phyloP scores from a whole-genome alignment of 2,888 invertebrate species.

The Myopa tessellatipennis region DNA sequence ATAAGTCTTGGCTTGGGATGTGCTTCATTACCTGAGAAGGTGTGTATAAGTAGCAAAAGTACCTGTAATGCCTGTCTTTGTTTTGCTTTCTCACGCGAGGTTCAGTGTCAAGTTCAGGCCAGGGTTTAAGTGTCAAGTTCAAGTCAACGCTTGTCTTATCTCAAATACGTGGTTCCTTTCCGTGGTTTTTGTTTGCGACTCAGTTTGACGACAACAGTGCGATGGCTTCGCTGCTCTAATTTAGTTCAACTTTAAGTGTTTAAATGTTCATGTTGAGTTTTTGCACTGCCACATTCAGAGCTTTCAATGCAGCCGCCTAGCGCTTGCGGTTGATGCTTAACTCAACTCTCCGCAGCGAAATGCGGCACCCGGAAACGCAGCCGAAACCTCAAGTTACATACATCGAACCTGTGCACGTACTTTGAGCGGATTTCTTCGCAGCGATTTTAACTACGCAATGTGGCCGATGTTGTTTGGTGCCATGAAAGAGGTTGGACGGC shows the following conservation, averaged over 20 bases:
- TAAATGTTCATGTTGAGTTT: background rate
- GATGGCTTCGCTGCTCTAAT: slow-evolving; percentile 17
- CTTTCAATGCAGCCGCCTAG: slow-evolving; percentile 1
- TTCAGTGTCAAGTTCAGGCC: slow-evolving; percentile 46
- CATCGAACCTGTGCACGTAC: background rate
- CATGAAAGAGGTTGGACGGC: no score
- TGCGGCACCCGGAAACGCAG: background rate
- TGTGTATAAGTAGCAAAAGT: no score
- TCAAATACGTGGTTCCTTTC: background rate
- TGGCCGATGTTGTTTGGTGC: background rate
- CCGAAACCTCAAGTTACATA: background rate
- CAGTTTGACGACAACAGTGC: background rate
- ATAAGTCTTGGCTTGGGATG: no score
- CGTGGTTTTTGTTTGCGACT: background rate
- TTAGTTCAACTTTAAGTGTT: slow-evolving; percentile 23
- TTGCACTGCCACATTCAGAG: background rate
- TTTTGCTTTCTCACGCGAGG: background rate
- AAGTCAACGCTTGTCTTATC: slow-evolving; percentile 24
- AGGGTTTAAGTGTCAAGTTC: slow-evolving; percentile 44
- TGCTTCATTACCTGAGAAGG: no score
- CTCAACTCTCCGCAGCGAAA: background rate
- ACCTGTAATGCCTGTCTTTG: no score
- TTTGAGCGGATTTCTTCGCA: background rate
- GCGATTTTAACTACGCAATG: background rate
- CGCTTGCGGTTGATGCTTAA: slow-evolving; percentile 5